phyloP scores from a whole-genome alignment of 2,113 vertebrate species.

The Notarius quadriscutis region DNA sequence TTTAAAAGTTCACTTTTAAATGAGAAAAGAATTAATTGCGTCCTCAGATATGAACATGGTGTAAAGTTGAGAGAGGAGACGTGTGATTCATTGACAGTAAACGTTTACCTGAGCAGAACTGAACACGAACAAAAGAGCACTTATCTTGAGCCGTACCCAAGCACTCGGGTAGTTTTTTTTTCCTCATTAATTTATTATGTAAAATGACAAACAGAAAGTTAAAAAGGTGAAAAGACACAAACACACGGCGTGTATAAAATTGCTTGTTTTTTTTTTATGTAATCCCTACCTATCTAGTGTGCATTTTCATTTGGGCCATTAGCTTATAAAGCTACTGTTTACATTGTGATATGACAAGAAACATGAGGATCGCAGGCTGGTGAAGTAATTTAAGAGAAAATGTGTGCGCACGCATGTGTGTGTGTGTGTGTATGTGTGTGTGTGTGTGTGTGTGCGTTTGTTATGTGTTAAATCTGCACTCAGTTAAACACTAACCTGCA shows the following conservation, averaged over 20 bases:
- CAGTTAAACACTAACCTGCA: conserved; percentile 68
- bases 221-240: conserved; percentile 45
- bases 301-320: conserved; percentile 83
- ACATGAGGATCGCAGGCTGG: conserved; percentile 76
- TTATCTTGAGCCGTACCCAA: conserved; percentile 88
- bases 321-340: conserved; percentile 89
- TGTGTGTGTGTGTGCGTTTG: conserved; percentile 25
- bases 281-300: conserved; percentile 77
- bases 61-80: conserved; percentile 76
- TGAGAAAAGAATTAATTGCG: conserved; percentile 77
- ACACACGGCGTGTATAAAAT: conserved; percentile 81
- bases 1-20: conserved; percentile 75
- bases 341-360: conserved; percentile 74
- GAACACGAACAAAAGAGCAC: conserved; percentile 83
- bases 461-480: conserved; percentile 68
- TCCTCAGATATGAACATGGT: conserved; percentile 79
- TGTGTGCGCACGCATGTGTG: conserved; percentile 34
- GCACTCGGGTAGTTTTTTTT: conserved; percentile 74
- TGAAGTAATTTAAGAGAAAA: conserved; percentile 62
- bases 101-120: conserved; percentile 73
- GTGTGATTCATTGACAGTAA: conserved; percentile 78
- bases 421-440: conserved; percentile 32
- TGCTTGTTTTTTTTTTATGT: conserved; percentile 69
- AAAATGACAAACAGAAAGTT: conserved; percentile 56
- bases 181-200: conserved; percentile 81